A percentile compares a stretch with the other conserved stretches of the same genome.
Conservation (phyloP, 1,140 invertebrate genomes). For the Ips typographus region DNA sequence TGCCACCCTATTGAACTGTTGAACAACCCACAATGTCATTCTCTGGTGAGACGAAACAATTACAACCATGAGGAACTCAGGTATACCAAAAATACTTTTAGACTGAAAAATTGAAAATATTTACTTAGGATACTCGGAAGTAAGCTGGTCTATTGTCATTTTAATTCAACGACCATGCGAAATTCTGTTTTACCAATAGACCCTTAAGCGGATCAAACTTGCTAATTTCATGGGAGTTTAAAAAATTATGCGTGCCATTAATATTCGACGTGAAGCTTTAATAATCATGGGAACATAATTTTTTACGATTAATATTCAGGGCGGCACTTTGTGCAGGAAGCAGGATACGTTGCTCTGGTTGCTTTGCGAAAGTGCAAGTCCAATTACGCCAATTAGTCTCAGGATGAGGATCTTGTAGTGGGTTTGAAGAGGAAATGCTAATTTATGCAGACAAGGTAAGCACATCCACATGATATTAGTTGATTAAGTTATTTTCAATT, state of each 20-base stretch:
- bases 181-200: conserved; percentile 8
- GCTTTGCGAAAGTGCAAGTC: too few species aligned
- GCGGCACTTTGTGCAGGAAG: neutral
- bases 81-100: neutral
- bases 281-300: conserved; percentile 13
- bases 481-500: too few species aligned
- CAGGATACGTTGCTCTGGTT: neutral
- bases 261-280: neutral
- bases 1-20: too few species aligned
- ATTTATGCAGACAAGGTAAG: too few species aligned
- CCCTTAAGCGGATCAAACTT: conserved; percentile 2
- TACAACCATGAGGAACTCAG: too few species aligned
- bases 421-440: too few species aligned
- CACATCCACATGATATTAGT: too few species aligned
- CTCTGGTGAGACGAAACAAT: too few species aligned
- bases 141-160: neutral
- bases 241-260: neutral
- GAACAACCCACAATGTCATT: too few species aligned
- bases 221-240: neutral
- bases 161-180: conserved; percentile 4
- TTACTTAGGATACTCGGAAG: neutral
- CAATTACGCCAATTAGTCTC: too few species aligned
- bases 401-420: too few species aligned
- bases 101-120: neutral
- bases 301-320: neutral